Evolutionary conservation across 2,888 invertebrate species (phyloP).

Genomic region (Synanthedon andrenaeformis): DNA sequence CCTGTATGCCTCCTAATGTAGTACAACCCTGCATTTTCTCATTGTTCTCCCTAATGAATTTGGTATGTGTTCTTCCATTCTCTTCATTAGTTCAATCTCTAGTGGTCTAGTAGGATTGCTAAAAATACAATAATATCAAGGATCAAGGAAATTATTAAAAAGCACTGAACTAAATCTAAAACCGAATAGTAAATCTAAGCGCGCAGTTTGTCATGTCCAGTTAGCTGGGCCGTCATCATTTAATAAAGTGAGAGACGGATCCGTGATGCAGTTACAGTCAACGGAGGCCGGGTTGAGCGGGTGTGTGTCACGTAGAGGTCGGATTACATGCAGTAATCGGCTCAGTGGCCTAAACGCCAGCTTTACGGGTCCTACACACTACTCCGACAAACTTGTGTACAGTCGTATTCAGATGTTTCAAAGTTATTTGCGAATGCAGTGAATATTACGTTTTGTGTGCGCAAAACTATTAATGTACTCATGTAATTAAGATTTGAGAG

Average conservation of each 20-base stretch:
- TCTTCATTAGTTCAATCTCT: no score
- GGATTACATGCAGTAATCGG: slow-evolving; percentile 47
- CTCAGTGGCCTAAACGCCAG: slow-evolving; percentile 37
- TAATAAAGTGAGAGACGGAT: background rate
- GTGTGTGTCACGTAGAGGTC: slow-evolving; percentile 23
- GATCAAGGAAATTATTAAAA: no score
- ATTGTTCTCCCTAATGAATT: no score
- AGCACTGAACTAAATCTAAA: no score
- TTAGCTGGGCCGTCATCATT: no score
- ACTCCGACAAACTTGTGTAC: slow-evolving; percentile 1
- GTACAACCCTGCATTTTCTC: no score
- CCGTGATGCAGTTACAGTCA: background rate
- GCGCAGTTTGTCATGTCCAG: no score
- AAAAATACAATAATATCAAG: no score
- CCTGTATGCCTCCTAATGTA: no score
- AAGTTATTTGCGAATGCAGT: background rate
- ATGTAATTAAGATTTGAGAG: slow-evolving; percentile 12
- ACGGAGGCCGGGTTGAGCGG: slow-evolving; percentile 2
- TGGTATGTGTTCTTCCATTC: no score
- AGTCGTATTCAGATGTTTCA: background rate
- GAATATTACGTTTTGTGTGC: background rate
- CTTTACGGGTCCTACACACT: slow-evolving; percentile 21
- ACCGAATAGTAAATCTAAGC: no score
- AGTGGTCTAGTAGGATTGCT: no score
- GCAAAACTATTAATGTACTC: background rate